Evolutionary conservation across 2,797 vertebrate genomes (phyloP).

Genomic region (Chiroxiphia lanceolata): DNA sequence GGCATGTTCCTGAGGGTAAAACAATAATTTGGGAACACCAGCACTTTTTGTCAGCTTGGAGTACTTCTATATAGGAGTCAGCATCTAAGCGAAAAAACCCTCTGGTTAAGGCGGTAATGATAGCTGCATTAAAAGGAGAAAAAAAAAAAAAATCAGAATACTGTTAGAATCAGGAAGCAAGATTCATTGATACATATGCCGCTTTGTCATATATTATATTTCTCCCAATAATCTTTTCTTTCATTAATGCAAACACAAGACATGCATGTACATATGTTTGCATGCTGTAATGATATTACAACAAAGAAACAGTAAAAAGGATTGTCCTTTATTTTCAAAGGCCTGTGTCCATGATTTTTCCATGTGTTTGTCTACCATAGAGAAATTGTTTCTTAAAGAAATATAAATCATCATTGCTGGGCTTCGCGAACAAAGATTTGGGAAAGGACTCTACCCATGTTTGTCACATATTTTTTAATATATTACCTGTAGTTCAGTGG

Average conservation of each 20-base stretch:
- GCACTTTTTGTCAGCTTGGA: neutral
- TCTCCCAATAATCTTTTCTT: neutral
- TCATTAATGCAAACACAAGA: neutral
- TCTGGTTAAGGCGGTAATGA: neutral
- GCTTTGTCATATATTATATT: neutral
- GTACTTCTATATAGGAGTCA: neutral
- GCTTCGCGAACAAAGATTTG: no score
- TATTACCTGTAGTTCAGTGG: neutral
- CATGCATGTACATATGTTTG: neutral
- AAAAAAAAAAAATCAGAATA: neutral
- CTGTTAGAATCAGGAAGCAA: neutral
- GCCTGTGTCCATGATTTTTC: neutral
- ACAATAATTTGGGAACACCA: neutral
- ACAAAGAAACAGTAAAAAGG: neutral
- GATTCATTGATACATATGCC: neutral
- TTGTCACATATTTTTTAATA: neutral
- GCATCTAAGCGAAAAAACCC: neutral
- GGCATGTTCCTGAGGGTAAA: neutral
- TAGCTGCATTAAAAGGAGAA: neutral
- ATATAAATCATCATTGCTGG: neutral
- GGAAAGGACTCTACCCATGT: no score
- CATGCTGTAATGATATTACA: neutral
- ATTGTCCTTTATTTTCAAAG: neutral
- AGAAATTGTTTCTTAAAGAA: neutral
- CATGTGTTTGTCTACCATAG: neutral